phyloP scores from a whole-genome alignment of 2,888 invertebrate genomes.

The Phortica okadai region DNA sequence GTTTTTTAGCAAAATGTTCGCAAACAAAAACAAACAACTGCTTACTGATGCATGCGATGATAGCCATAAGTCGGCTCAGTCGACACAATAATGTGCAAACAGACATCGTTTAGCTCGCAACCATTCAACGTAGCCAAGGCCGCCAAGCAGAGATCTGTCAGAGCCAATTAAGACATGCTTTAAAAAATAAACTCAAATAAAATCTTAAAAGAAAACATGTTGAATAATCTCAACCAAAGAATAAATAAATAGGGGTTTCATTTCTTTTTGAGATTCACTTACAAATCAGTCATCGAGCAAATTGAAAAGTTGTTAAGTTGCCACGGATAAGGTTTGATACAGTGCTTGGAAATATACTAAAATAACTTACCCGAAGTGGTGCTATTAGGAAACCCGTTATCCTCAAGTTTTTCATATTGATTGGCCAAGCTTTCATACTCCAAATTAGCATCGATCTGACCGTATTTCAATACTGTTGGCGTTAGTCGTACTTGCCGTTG shows the following conservation, averaged over 20 bases:
- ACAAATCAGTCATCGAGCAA: neutral
- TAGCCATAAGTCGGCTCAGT: slow-evolving; percentile 68
- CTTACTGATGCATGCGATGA: slow-evolving; percentile 73
- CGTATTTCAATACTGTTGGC: slow-evolving; percentile 55
- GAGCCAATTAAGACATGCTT: neutral
- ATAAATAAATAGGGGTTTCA: neutral
- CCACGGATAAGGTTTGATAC: neutral
- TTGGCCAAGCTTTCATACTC: slow-evolving; percentile 61
- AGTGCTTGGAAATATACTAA: neutral
- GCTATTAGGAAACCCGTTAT: slow-evolving; percentile 56
- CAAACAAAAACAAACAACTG: slow-evolving; percentile 21
- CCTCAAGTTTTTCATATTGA: slow-evolving; percentile 57
- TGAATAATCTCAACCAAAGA: neutral
- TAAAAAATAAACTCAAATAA: neutral
- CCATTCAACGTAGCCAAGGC: slow-evolving; percentile 53
- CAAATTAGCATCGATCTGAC: slow-evolving; percentile 62
- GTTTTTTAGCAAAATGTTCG: neutral
- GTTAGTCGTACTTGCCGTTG: slow-evolving; percentile 61
- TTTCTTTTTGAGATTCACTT: no score
- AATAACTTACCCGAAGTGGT: slow-evolving; percentile 56
- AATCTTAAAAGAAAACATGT: neutral
- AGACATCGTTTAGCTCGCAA: slow-evolving; percentile 58
- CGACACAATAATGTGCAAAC: slow-evolving; percentile 63
- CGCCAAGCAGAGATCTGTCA: slow-evolving; percentile 58
- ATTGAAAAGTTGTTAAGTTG: neutral